Conservation (phyloP, 92 coral and sea anemone species). For the Phymanthus crucifer region DNA sequence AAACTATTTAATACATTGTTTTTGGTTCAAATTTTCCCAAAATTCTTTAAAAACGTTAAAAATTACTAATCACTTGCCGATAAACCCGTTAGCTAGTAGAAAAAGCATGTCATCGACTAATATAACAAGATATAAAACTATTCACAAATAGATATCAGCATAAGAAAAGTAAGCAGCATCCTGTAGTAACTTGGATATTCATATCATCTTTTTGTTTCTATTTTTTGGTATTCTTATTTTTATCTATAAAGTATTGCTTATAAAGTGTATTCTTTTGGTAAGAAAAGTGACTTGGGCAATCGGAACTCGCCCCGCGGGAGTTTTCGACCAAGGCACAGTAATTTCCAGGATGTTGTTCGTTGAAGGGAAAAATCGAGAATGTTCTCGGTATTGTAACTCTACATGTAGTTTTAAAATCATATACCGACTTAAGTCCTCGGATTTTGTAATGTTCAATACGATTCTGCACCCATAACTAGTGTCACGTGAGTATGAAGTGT, state of each 20-base stretch:
- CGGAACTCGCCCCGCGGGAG: neutral
- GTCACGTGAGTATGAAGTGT: too few relatives aligned
- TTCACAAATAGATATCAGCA: constrained; percentile 18
- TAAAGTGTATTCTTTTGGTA: constrained; percentile 5
- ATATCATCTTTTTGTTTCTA: neutral
- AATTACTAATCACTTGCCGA: constrained; percentile 48
- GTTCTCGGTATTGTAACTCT: neutral
- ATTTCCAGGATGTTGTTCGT: neutral
- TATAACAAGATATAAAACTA: constrained; percentile 30
- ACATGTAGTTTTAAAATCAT: neutral
- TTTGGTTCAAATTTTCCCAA: constrained; percentile 56
- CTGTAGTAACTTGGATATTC: neutral
- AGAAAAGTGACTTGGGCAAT: neutral
- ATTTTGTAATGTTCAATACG: too few relatives aligned
- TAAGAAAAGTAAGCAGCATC: constrained; percentile 4
- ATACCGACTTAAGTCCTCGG: too few relatives aligned
- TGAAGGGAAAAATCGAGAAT: neutral
- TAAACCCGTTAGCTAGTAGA: constrained; percentile 12
- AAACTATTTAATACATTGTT: constrained; percentile 9
- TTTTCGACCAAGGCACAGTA: constrained; percentile 6
- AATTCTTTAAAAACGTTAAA: constrained; percentile 52
- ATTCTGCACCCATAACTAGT: too few relatives aligned
- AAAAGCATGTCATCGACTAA: constrained; percentile 15
- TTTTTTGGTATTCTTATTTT: neutral
- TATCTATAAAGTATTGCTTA: constrained; percentile 15